These are phyloP conservation scores for Coryphaenoides rupestris DNA, from an alignment of 2,113 vertebrate species.

Conservation along the genomic window DNA sequence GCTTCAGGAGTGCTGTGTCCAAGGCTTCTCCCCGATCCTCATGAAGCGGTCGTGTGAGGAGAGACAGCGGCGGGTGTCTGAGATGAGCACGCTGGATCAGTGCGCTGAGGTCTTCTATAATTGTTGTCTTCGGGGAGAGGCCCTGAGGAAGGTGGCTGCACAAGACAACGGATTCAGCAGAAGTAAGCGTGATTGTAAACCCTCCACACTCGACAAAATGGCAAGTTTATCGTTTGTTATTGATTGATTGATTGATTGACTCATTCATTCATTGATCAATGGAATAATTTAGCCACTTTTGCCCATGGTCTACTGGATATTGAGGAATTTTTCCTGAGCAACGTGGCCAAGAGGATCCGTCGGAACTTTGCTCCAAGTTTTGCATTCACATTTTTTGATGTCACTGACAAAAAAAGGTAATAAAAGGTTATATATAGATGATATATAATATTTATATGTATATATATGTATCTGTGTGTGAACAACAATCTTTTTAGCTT, in stretches of 20 bases:
- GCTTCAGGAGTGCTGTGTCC: constrained; percentile 70
- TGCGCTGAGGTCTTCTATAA: constrained; percentile 70
- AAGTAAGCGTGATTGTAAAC: constrained; percentile 51
- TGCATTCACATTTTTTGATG: constrained; percentile 61
- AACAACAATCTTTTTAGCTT: constrained; percentile 34
- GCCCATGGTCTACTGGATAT: constrained; percentile 60
- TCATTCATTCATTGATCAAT: background rate
- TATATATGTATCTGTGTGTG: too few species aligned
- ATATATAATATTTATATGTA: too few species aligned
- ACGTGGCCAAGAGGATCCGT: constrained; percentile 53
- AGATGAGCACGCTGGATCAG: background rate
- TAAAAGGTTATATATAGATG: too few species aligned
- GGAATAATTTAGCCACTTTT: background rate
- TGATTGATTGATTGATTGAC: background rate
- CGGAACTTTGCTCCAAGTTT: constrained; percentile 78
- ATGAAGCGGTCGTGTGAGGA: constrained; percentile 71
- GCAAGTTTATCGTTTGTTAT: background rate
- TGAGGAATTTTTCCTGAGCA: constrained; percentile 69
- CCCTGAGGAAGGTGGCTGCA: constrained; percentile 57
- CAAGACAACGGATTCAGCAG: constrained; percentile 56
- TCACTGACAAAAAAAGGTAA: constrained; percentile 47
- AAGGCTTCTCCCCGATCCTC: constrained; percentile 71
- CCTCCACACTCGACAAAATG: background rate
- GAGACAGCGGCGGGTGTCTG: constrained; percentile 55
- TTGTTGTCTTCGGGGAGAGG: constrained; percentile 75